A percentile compares a stretch with the other conserved stretches of the same genome.
Evolutionary conservation across 2,888 invertebrate genomes (phyloP).

Genomic region (Hesperia comma): DNA sequence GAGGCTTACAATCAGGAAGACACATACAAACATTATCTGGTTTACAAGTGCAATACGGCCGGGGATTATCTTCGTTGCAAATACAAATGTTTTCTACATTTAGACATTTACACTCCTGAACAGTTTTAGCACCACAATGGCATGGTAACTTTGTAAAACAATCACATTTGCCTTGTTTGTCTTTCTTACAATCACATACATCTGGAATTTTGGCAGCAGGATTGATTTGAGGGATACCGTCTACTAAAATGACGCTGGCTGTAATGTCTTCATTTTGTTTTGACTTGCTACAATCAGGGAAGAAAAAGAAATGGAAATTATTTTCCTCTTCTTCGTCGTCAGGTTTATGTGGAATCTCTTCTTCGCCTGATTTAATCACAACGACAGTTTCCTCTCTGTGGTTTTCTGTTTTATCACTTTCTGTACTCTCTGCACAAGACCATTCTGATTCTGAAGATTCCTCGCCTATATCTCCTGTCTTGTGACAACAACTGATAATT

Average conservation of each 20-base stretch:
- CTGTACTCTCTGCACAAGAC: slow-evolving; percentile 62
- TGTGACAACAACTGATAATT: slow-evolving; percentile 79
- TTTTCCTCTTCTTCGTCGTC: slow-evolving; percentile 59
- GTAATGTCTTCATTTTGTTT: slow-evolving; percentile 55
- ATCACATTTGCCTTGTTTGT: slow-evolving; percentile 61
- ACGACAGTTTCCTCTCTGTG: slow-evolving; percentile 53
- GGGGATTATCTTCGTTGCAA: slow-evolving; percentile 59
- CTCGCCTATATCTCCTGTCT: slow-evolving; percentile 58
- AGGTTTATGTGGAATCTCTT: slow-evolving; percentile 49
- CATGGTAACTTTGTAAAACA: slow-evolving; percentile 67
- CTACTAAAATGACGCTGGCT: slow-evolving; percentile 60
- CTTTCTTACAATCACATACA: slow-evolving; percentile 59
- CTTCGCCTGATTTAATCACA: slow-evolving; percentile 46
- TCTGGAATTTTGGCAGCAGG: slow-evolving; percentile 46
- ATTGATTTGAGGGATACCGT: slow-evolving; percentile 72
- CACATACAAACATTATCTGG: slow-evolving; percentile 63
- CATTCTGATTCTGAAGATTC: slow-evolving; percentile 72
- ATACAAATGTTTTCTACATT: slow-evolving; percentile 61
- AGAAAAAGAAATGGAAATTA: slow-evolving; percentile 76
- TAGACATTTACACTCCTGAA: slow-evolving; percentile 62
- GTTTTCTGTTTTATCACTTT: slow-evolving; percentile 53
- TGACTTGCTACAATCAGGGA: slow-evolving; percentile 68
- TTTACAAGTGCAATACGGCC: slow-evolving; percentile 60
- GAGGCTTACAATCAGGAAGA: slow-evolving; percentile 57
- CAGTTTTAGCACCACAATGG: slow-evolving; percentile 63